phyloP scores from a whole-genome alignment of 2,797 vertebrate genomes.

The Allobates femoralis region DNA sequence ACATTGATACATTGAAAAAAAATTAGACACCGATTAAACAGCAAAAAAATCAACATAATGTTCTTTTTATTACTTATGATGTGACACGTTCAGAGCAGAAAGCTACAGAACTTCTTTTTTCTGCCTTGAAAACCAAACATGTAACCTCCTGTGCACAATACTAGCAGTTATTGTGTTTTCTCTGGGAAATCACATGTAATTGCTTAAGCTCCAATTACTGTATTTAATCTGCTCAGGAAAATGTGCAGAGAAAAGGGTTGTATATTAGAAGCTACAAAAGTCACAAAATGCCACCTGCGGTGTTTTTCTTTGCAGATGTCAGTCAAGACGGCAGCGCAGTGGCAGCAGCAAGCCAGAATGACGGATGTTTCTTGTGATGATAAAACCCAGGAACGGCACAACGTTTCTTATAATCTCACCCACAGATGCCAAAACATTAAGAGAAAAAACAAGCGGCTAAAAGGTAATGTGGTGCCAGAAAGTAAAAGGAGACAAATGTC shows the following conservation, averaged over 20 bases:
- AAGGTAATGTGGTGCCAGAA: not conserved
- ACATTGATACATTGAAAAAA: not conserved
- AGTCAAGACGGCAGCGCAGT: constrained; percentile 31
- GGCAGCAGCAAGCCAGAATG: constrained; percentile 9
- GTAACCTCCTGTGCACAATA: constrained; percentile 43
- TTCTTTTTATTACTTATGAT: constrained; percentile 19
- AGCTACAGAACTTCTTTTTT: not conserved
- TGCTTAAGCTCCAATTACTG: constrained; percentile 55
- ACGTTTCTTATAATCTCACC: not conserved
- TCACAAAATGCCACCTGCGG: constrained; percentile 54
- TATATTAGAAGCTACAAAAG: constrained; percentile 51
- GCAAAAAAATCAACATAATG: not conserved
- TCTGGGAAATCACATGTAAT: constrained; percentile 56
- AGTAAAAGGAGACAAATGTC: not conserved
- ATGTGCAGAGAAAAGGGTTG: constrained; percentile 10
- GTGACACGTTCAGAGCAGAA: constrained; percentile 21
- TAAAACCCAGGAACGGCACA: not conserved
- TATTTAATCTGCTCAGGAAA: constrained; percentile 50
- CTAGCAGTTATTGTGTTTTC: constrained; percentile 32
- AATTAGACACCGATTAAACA: not conserved
- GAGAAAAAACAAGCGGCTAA: not conserved
- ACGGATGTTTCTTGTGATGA: not conserved
- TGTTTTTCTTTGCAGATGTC: constrained; percentile 39
- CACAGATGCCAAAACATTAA: constrained; percentile 8
- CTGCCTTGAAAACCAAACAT: not conserved